Conservation (phyloP, 2,113 vertebrate genomes). For the Alethe castanea region DNA sequence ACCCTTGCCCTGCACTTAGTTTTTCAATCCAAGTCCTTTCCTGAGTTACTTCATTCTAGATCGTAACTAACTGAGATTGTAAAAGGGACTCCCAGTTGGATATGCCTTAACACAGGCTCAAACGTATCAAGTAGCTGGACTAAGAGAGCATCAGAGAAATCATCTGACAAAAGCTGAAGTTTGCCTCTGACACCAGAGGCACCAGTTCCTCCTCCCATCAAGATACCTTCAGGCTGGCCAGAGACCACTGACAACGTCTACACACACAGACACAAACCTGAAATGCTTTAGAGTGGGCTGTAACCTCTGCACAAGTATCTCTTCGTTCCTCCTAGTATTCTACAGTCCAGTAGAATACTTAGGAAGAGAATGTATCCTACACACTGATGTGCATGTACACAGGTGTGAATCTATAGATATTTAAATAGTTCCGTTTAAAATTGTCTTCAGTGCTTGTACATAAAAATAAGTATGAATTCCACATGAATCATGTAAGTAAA, state of each 20-base stretch:
- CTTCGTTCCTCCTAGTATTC: background rate
- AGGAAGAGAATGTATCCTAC: background rate
- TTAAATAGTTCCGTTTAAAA: background rate
- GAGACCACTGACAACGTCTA: background rate
- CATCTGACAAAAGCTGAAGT: background rate
- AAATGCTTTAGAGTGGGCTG: background rate
- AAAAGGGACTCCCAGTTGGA: background rate
- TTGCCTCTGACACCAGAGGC: background rate
- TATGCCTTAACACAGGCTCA: background rate
- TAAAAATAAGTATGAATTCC: background rate
- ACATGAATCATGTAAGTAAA: background rate
- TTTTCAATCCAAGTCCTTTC: background rate
- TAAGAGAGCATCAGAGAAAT: background rate
- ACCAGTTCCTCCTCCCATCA: background rate
- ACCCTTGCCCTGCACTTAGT: background rate
- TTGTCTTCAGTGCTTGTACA: background rate
- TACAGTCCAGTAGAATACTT: background rate
- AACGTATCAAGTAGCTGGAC: background rate
- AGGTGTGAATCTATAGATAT: fast-evolving
- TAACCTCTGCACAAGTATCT: background rate
- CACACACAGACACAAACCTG: background rate
- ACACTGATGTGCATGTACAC: fast-evolving
- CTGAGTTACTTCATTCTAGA: background rate
- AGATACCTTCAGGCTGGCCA: background rate
- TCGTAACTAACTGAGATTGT: fast-evolving